Evolutionary conservation across 2,113 vertebrate species (phyloP).

Genomic region (Phrynosoma blainvillii): DNA sequence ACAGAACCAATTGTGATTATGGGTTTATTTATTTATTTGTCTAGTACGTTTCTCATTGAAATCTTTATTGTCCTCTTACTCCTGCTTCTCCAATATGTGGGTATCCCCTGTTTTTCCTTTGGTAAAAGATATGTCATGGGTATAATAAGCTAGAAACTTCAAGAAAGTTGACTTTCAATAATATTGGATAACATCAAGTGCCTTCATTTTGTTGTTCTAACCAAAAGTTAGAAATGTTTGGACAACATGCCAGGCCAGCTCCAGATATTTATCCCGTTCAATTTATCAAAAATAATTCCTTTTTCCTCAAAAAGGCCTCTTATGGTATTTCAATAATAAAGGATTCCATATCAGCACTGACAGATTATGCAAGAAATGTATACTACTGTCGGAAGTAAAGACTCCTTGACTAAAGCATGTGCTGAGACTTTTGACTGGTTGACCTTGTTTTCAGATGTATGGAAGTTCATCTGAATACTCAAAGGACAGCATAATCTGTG

Average conservation of each 20-base stretch:
- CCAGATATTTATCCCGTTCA: neutral
- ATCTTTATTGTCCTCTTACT: too few species aligned
- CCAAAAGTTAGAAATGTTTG: too few species aligned
- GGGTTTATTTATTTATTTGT: neutral
- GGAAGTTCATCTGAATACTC: neutral
- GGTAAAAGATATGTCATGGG: too few species aligned
- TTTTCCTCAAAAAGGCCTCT: neutral
- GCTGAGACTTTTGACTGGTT: neutral
- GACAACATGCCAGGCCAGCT: neutral
- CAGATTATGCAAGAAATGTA: neutral
- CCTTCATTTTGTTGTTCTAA: neutral
- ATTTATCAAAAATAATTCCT: neutral
- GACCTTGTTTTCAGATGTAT: neutral
- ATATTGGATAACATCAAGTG: too few species aligned
- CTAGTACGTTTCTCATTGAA: too few species aligned
- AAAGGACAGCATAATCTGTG: neutral
- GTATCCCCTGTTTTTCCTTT: too few species aligned
- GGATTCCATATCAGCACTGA: neutral
- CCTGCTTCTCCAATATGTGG: too few species aligned
- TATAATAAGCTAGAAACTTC: neutral
- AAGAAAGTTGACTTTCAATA: neutral
- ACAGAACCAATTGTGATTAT: neutral
- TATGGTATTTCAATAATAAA: too few species aligned
- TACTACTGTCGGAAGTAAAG: neutral
- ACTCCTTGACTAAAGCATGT: neutral